These are phyloP conservation scores for Cepphus grylle DNA, from an alignment of 2,113 vertebrate genomes.

Conservation along the genomic window DNA sequence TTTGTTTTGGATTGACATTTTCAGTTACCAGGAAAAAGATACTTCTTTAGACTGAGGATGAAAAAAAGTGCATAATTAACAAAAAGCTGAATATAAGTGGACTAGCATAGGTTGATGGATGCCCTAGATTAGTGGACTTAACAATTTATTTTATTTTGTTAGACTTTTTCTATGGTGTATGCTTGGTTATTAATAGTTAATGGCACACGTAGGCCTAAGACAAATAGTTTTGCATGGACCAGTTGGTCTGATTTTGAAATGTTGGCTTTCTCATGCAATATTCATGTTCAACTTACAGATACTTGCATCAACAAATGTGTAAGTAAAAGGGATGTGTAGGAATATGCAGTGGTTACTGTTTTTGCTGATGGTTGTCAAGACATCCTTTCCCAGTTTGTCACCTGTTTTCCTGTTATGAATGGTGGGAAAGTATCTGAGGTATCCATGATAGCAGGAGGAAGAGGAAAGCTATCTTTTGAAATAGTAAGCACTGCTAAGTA, in stretches of 20 bases:
- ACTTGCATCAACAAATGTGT: not conserved
- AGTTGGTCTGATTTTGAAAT: not conserved
- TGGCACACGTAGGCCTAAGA: not conserved
- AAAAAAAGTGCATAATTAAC: not conserved
- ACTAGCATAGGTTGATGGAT: not conserved
- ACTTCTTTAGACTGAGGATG: not conserved
- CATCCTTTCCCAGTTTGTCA: not conserved
- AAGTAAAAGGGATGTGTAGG: not conserved
- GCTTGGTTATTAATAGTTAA: not conserved
- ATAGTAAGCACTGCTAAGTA: not conserved
- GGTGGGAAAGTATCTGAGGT: not conserved
- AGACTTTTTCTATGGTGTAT: not conserved
- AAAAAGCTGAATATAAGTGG: not conserved
- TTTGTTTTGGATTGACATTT: not conserved
- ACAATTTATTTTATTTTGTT: not conserved
- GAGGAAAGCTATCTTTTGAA: not conserved
- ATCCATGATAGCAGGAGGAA: not conserved
- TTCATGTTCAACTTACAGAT: not conserved
- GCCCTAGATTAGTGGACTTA: not conserved
- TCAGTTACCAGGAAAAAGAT: not conserved
- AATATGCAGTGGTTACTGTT: not conserved
- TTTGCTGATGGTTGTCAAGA: not conserved
- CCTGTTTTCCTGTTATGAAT: not conserved
- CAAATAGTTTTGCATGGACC: not conserved
- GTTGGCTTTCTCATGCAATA: not conserved